phyloP scores from a whole-genome alignment of 2,888 invertebrate genomes.

The Apantesis nais region DNA sequence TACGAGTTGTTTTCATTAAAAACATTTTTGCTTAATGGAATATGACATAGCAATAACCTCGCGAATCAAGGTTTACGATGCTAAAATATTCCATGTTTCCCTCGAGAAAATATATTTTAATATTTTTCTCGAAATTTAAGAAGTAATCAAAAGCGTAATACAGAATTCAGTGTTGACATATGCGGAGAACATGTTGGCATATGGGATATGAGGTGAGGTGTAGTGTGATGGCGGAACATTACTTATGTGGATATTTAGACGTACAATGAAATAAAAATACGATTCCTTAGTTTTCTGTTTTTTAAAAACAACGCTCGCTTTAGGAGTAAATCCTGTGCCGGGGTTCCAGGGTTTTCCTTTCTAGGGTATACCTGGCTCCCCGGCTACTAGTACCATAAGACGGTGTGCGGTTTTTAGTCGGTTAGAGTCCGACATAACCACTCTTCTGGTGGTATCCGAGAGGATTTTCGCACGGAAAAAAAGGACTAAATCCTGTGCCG shows the following conservation, averaged over 20 bases:
- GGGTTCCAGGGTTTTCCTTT: no score
- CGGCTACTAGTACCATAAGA: no score
- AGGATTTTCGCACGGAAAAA: no score
- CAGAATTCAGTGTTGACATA: slow-evolving; percentile 46
- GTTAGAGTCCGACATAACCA: no score
- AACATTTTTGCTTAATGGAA: slow-evolving; percentile 18
- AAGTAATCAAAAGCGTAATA: slow-evolving; percentile 22
- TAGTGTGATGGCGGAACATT: slow-evolving; percentile 40
- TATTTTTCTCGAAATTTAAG: slow-evolving; percentile 35
- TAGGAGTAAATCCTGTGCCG: no score
- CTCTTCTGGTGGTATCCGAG: no score
- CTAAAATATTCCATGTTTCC: slow-evolving; percentile 40
- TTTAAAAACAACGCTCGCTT: neutral
- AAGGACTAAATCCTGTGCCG: no score
- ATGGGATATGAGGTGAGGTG: slow-evolving; percentile 17
- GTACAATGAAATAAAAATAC: slow-evolving; percentile 33
- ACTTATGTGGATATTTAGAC: slow-evolving; percentile 26
- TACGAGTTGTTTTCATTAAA: slow-evolving; percentile 16
- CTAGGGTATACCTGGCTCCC: no score
- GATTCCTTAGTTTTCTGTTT: no score
- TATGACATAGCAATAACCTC: slow-evolving; percentile 30
- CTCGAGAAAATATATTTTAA: slow-evolving; percentile 46
- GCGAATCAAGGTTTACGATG: slow-evolving; percentile 39
- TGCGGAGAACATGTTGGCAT: slow-evolving; percentile 36
- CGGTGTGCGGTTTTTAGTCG: no score